Percentiles rank a stretch among this genome's conserved stretches.
Conservation (phyloP, 2,113 vertebrate species). For the Petroica traversi region DNA sequence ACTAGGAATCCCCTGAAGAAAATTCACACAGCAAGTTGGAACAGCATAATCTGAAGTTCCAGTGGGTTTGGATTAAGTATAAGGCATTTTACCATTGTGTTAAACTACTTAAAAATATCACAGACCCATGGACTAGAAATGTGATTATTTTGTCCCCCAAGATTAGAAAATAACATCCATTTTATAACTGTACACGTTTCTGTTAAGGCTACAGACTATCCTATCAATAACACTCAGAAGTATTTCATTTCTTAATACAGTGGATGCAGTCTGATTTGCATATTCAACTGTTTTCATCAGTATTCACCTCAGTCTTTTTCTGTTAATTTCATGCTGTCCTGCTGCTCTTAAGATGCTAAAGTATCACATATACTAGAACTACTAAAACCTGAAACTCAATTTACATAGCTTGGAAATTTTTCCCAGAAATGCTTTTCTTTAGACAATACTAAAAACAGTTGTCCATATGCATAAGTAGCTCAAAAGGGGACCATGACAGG, state of each 20-base stretch:
- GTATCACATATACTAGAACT: background rate
- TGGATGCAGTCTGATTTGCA: background rate
- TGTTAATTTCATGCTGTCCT: background rate
- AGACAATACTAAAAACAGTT: background rate
- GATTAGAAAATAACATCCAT: conserved; percentile 11
- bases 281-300: background rate
- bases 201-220: background rate
- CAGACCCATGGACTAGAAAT: background rate
- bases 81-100: conserved; percentile 17
- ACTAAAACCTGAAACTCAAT: background rate
- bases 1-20: background rate
- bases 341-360: background rate
- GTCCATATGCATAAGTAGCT: background rate
- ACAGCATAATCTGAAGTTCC: conserved; percentile 32
- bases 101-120: conserved; percentile 10
- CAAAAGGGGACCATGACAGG: background rate
- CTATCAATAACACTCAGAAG: background rate
- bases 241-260: background rate
- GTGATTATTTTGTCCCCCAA: background rate
- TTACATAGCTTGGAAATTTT: background rate
- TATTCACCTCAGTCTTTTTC: background rate
- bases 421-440: background rate
- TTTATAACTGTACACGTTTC: background rate
- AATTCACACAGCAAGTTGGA: conserved; percentile 34
- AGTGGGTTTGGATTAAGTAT: conserved; percentile 34